phyloP scores from a whole-genome alignment of 2,888 invertebrate genomes.

The Anaspis maculata region DNA sequence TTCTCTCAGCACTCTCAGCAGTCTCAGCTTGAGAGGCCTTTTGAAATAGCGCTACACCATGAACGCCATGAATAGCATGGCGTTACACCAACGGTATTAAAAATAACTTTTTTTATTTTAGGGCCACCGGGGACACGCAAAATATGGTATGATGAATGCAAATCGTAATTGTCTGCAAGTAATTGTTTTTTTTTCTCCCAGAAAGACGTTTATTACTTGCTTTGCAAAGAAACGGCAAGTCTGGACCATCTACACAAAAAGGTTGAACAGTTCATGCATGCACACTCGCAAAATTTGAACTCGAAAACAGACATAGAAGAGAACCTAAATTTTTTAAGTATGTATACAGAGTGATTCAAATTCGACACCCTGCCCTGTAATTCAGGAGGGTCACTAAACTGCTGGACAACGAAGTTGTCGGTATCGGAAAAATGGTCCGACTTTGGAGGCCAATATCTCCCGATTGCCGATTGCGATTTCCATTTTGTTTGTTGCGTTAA shows the following conservation, averaged over 20 bases:
- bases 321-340: constrained; percentile 29
- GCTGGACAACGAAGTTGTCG: too few species aligned
- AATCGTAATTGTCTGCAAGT: constrained; percentile 1
- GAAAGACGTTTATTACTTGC: constrained; percentile 31
- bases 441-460: too few species aligned
- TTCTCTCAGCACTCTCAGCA: too few species aligned
- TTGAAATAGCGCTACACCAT: too few species aligned
- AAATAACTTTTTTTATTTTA: constrained; percentile 20
- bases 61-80: too few species aligned
- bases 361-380: too few species aligned
- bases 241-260: constrained; percentile 22
- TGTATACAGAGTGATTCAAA: constrained; percentile 10
- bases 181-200: constrained; percentile 18
- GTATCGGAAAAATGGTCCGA: too few species aligned
- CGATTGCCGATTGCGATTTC: too few species aligned
- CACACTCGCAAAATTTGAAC: constrained; percentile 26
- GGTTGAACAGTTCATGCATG: constrained; percentile 25
- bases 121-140: constrained; percentile 31
- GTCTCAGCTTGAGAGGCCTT: too few species aligned
- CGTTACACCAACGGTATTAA: constrained; percentile 4
- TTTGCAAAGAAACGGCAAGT: constrained; percentile 23
- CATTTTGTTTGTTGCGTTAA: too few species aligned
- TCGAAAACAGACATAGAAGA: constrained; percentile 26
- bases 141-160: constrained; percentile 29
- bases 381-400: too few species aligned